A percentile compares a stretch with the other conserved stretches of the same genome.
Evolutionary conservation across 2,888 invertebrate species (phyloP).

Genomic region (Epirrhoe tristata): DNA sequence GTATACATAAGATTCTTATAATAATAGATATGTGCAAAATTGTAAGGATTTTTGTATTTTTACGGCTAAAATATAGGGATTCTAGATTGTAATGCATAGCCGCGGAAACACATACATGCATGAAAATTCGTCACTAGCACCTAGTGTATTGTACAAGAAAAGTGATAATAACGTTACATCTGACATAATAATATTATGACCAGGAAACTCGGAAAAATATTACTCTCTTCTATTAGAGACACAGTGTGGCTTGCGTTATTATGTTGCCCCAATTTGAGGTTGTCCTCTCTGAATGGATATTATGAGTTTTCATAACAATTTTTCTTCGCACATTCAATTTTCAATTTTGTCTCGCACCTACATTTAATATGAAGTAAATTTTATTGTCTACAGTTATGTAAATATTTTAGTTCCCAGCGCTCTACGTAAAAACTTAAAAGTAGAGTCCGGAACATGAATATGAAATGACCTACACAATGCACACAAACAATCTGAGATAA

Average conservation of each 20-base stretch:
- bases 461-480: slow-evolving; percentile 52
- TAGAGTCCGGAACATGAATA: slow-evolving; percentile 49
- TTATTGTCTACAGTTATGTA: slow-evolving; percentile 29
- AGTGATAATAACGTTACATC: slow-evolving; percentile 29
- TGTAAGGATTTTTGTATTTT: not conserved
- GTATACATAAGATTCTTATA: too few relatives aligned
- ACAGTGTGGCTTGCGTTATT: slow-evolving; percentile 12
- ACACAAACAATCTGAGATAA: slow-evolving; percentile 61
- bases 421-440: slow-evolving; percentile 40
- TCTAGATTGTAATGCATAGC: not conserved
- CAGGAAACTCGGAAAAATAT: slow-evolving; percentile 21
- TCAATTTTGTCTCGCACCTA: slow-evolving; percentile 5
- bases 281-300: slow-evolving; percentile 19
- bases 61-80: not conserved
- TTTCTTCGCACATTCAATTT: too few relatives aligned
- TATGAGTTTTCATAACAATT: not conserved
- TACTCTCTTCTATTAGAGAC: slow-evolving; percentile 11
- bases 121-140: not conserved
- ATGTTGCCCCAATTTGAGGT: slow-evolving; percentile 8
- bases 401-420: slow-evolving; percentile 37
- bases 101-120: not conserved
- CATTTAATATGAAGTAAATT: slow-evolving; percentile 36
- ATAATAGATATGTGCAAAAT: not conserved
- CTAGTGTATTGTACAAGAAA: slow-evolving; percentile 33
- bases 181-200: slow-evolving; percentile 29